These are phyloP conservation scores for Eurystomus glaucurus DNA, from an alignment of 2,797 vertebrate genomes.

Conservation along the genomic window DNA sequence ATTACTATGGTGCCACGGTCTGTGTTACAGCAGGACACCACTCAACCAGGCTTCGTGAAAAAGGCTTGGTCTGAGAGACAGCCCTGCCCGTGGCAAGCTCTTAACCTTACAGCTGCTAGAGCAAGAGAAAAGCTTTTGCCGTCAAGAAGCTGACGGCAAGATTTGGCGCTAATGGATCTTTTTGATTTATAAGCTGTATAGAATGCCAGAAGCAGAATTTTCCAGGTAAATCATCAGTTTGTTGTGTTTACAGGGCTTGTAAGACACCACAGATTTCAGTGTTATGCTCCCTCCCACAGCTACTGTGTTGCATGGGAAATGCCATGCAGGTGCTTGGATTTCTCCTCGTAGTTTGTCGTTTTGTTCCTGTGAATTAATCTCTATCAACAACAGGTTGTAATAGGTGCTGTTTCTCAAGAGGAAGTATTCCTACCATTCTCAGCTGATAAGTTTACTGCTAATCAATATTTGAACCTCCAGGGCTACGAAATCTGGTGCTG, in stretches of 20 bases:
- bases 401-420: background rate
- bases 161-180: background rate
- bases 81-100: background rate
- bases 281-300: background rate
- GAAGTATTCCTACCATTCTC: conserved; percentile 14
- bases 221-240: background rate
- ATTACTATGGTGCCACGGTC: background rate
- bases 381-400: background rate
- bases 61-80: background rate
- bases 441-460: background rate
- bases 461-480: conserved; percentile 51
- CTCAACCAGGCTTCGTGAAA: background rate
- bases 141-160: background rate
- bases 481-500: background rate
- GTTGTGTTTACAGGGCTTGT: background rate
- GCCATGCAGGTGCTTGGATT: background rate
- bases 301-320: background rate
- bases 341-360: background rate
- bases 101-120: background rate
- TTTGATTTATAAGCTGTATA: conserved; percentile 13
- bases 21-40: background rate
- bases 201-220: conserved; percentile 16
- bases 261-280: background rate
- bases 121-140: background rate
- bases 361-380: conserved; percentile 39